Conservation (phyloP, 2,888 invertebrate genomes). For the Pristionchus japonicus region DNA sequence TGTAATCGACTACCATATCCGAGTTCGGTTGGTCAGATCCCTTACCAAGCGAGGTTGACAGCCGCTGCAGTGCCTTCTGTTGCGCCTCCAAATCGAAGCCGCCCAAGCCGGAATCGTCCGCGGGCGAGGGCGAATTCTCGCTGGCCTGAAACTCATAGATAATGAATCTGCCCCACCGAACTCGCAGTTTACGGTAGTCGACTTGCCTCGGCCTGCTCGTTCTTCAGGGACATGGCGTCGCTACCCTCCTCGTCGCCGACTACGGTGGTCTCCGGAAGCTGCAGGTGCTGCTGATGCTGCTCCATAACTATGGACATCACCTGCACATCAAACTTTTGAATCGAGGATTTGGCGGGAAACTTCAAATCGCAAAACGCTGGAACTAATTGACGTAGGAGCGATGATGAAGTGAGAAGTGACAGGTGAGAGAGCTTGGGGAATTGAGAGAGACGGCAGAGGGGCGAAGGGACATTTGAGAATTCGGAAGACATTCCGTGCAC, state of each 20-base stretch:
- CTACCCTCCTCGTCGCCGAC: neutral
- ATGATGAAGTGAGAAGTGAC: slow-evolving; percentile 36
- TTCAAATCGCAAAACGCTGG: neutral
- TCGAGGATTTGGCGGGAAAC: neutral
- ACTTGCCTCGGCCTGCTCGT: slow-evolving; percentile 38
- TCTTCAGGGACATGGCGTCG: slow-evolving; percentile 22
- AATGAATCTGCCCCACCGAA: neutral
- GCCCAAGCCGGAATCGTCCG: slow-evolving; percentile 50
- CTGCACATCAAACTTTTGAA: slow-evolving; percentile 30
- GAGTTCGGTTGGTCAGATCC: neutral
- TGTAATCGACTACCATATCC: neutral
- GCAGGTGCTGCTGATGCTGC: slow-evolving; percentile 11
- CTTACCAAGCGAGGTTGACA: slow-evolving; percentile 51
- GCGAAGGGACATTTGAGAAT: slow-evolving; percentile 29
- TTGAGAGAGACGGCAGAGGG: neutral
- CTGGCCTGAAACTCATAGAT: slow-evolving; percentile 1
- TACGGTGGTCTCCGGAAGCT: neutral
- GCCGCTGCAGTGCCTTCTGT: slow-evolving; percentile 68
- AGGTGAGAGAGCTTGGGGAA: neutral
- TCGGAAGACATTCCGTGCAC: neutral
- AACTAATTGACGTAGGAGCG: neutral
- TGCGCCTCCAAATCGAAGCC: slow-evolving; percentile 65
- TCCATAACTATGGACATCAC: slow-evolving; percentile 43
- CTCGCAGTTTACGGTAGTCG: neutral
- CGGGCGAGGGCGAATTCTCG: slow-evolving; percentile 50